phyloP scores from a whole-genome alignment of 2,888 invertebrate species.

The Elysia crispata region DNA sequence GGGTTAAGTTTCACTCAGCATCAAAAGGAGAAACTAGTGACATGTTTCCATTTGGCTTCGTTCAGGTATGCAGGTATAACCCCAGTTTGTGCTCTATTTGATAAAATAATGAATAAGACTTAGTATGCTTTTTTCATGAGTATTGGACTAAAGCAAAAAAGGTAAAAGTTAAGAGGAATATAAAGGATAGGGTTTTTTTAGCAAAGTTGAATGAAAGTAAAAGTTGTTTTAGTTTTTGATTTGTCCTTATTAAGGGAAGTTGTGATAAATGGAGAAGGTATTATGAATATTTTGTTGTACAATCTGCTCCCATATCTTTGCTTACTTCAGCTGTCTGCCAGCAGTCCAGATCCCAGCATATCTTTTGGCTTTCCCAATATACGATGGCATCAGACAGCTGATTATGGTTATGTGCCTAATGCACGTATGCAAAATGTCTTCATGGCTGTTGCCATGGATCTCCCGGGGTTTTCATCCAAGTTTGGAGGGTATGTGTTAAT shows the following conservation, averaged over 20 bases:
- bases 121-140: too few relatives aligned
- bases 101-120: too few relatives aligned
- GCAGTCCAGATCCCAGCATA: constrained; percentile 1
- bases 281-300: background rate
- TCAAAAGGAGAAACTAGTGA: constrained; percentile 58
- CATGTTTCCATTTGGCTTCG: constrained; percentile 73
- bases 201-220: too few relatives aligned
- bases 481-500: constrained; percentile 55
- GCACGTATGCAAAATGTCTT: constrained; percentile 63
- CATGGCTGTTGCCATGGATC: constrained; percentile 73
- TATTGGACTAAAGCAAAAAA: too few relatives aligned
- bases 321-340: constrained; percentile 41
- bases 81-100: too few relatives aligned
- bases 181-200: too few relatives aligned
- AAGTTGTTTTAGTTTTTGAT: too few relatives aligned
- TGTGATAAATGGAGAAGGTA: background rate
- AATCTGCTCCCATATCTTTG: background rate
- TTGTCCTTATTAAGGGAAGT: too few relatives aligned
- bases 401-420: constrained; percentile 70
- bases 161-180: too few relatives aligned
- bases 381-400: constrained; percentile 73
- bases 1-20: constrained; percentile 60
- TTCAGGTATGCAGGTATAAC: constrained; percentile 65
- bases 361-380: constrained; percentile 65
- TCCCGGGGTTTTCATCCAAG: constrained; percentile 68